These are phyloP conservation scores for Chaetophractus vellerosus DNA, from an alignment of 2,797 vertebrate genomes.

Conservation along the genomic window DNA sequence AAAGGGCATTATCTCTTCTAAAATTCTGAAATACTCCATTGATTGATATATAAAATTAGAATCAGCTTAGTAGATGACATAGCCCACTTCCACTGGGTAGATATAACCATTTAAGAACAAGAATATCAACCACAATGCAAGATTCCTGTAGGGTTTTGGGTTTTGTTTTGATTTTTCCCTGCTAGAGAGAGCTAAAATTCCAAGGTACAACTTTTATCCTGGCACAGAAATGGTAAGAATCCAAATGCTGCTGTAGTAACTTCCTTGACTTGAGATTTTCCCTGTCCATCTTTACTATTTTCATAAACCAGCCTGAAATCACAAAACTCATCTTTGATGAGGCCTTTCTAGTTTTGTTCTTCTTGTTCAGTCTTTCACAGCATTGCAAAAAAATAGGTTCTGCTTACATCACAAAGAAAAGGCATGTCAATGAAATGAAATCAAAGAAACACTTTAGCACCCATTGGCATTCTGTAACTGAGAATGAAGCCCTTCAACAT, in stretches of 20 bases:
- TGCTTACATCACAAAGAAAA: background rate
- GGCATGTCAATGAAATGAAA: background rate
- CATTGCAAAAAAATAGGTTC: background rate
- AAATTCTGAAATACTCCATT: background rate
- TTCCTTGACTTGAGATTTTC: background rate
- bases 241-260: background rate
- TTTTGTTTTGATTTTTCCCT: conserved; percentile 70
- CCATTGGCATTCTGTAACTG: background rate
- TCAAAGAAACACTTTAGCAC: background rate
- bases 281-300: background rate
- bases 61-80: background rate
- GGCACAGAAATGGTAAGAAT: background rate
- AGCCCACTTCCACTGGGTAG: background rate
- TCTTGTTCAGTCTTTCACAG: background rate
- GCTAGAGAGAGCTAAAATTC: background rate
- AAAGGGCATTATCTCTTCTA: background rate
- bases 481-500: background rate
- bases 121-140: background rate
- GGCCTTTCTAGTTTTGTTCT: background rate
- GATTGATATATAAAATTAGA: conserved; percentile 64
- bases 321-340: background rate
- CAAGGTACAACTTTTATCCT: background rate
- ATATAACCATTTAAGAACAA: background rate
- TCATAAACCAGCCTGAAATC: background rate
- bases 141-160: background rate